Evolutionary conservation across 2,888 invertebrate genomes (phyloP), one percentile per base, ranked within the genome.

Genomic region (Oegoconia quadripuncta): DNA sequence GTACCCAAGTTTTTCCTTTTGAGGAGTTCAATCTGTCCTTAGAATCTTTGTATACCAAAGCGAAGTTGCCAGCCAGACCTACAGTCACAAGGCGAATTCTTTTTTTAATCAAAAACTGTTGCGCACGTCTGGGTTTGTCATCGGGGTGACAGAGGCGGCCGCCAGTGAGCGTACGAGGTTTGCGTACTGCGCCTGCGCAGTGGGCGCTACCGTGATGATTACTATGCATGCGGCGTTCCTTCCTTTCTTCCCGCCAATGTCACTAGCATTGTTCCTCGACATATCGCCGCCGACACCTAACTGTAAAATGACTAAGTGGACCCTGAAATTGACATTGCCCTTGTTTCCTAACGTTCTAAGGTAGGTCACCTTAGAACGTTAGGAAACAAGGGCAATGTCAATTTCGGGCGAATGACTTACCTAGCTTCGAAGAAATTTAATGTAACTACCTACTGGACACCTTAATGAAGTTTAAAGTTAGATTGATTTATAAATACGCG

Each of bases 311-410:
- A 55, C 58, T 66, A 80, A 80, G 65, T 84, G 66, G 76, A 76
- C 83, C 87, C 81, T 86, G 86, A 87, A 86, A 87, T 87, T 79
- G 80, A 70, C 81, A 79, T 75, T 79, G 84, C 72, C 80, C 84
- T 81, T 81, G 77, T 83, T 84, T 65, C 50, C 46, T 51, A 48
- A 44, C 34, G 31, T 43, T 48, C 44, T 52, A 53, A 56, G 45
- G 44, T 67, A 69, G 75, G n/a, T n/a, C n/a, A n/a, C n/a, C n/a
- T n/a, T n/a, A n/a, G n/a, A n/a, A n/a, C n/a, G n/a, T n/a, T n/a
- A n/a, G n/a, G n/a, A n/a, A n/a, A n/a, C n/a, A n/a, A n/a, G n/a
- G n/a, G n/a, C n/a, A n/a, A n/a, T n/a, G n/a, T n/a, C n/a, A n/a
- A n/a, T n/a, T 73, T 67, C 61, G 64, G 50, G 60, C 57, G 41